Percentiles rank a stretch among this genome's conserved stretches.
phyloP scores from a whole-genome alignment of 2,888 invertebrate genomes.

The Andrena praecox region DNA sequence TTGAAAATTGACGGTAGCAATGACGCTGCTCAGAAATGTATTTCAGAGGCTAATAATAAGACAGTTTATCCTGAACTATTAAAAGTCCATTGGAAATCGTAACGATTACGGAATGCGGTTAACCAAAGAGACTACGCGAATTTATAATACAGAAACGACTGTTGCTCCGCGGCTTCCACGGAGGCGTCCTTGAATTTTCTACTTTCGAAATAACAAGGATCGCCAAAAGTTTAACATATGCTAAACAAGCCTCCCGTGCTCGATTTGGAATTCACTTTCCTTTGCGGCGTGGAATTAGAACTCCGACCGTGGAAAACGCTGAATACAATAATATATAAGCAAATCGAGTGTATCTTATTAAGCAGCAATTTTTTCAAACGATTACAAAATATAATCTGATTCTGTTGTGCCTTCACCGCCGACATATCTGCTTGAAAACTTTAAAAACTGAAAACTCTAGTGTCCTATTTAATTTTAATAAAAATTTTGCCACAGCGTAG shows the following conservation, averaged over 20 bases:
- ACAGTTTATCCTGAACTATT: too few relatives aligned
- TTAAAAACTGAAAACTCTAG: too few relatives aligned
- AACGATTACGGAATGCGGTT: constrained; percentile 1
- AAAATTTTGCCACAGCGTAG: too few relatives aligned
- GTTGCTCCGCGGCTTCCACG: constrained; percentile 22
- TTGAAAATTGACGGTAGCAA: too few relatives aligned
- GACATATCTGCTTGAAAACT: too few relatives aligned
- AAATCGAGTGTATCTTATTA: constrained; percentile 29
- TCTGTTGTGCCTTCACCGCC: background rate
- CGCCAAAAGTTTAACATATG: constrained; percentile 42
- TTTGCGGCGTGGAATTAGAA: constrained; percentile 51
- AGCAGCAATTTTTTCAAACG: background rate
- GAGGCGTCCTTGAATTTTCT: constrained; percentile 57
- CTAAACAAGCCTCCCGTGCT: constrained; percentile 20
- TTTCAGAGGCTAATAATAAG: too few relatives aligned
- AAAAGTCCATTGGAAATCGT: background rate
- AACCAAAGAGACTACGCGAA: constrained; percentile 2
- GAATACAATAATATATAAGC: constrained; percentile 16
- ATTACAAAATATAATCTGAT: constrained; percentile 8
- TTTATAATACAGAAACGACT: background rate
- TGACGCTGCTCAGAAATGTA: too few relatives aligned
- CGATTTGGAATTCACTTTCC: constrained; percentile 66
- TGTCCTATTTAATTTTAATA: too few relatives aligned
- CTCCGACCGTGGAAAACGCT: constrained; percentile 12
- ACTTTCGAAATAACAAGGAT: constrained; percentile 44